phyloP scores from a whole-genome alignment of 2,113 vertebrate genomes.

The Aphyosemion australe region DNA sequence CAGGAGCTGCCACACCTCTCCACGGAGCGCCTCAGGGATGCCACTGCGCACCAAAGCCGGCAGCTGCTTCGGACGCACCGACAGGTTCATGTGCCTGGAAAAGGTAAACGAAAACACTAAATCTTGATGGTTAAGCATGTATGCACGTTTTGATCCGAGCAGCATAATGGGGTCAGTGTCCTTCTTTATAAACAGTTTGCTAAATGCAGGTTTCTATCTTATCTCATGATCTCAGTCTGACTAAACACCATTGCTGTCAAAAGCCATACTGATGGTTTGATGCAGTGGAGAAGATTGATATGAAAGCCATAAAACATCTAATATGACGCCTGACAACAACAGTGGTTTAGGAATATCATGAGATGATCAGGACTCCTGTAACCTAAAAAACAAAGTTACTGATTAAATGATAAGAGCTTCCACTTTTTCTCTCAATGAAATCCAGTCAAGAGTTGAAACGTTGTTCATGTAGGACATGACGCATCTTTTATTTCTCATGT shows the following conservation, averaged over 20 bases:
- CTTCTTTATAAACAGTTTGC: not conserved
- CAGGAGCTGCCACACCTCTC: conserved; percentile 97
- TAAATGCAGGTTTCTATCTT: too few relatives aligned
- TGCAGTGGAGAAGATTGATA: too few relatives aligned
- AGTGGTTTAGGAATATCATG: not conserved
- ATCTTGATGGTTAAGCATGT: not conserved
- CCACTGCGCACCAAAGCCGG: conserved; percentile 91
- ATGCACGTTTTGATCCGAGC: not conserved
- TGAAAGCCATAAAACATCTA: too few relatives aligned
- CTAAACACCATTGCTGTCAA: too few relatives aligned
- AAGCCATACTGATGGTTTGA: too few relatives aligned
- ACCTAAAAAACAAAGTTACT: not conserved
- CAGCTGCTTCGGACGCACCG: conserved; percentile 90
- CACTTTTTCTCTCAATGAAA: conserved; percentile 1
- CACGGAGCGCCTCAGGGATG: conserved; percentile 93
- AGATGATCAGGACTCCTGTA: conserved; percentile 3
- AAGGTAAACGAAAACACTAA: not conserved
- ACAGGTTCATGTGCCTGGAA: conserved; percentile 92
- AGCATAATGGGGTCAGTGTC: not conserved
- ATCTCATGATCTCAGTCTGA: too few relatives aligned
- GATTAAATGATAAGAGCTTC: conserved; percentile 6
- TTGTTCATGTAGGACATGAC: not conserved
- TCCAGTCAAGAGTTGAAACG: conserved; percentile 4
- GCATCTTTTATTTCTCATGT: too few relatives aligned
- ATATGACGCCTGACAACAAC: not conserved